A percentile compares a stretch with the other conserved stretches of the same genome.
phyloP scores from a whole-genome alignment of 1,140 invertebrate species.

The Globodera rostochiensis region DNA sequence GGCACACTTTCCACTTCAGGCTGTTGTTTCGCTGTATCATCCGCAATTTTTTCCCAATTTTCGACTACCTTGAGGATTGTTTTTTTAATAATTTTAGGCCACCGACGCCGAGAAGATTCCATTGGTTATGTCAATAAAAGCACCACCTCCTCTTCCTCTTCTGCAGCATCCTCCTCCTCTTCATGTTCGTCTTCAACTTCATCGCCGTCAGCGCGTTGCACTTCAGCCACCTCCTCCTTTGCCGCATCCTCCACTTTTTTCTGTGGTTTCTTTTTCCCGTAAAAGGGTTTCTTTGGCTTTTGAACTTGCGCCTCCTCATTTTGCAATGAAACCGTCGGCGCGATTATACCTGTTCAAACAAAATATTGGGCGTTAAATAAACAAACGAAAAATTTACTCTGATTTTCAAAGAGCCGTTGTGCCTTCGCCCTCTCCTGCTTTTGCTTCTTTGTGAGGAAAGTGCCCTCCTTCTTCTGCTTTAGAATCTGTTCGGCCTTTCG shows the following conservation, averaged over 20 bases:
- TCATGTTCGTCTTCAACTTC: slow-evolving; percentile 9
- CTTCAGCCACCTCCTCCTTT: neutral
- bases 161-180: slow-evolving; percentile 19
- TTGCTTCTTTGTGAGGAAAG: slow-evolving; percentile 56
- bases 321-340: slow-evolving; percentile 1
- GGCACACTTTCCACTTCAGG: slow-evolving; percentile 11
- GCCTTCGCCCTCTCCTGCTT: slow-evolving; percentile 31
- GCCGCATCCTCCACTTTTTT: slow-evolving; percentile 37
- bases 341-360: slow-evolving; percentile 29
- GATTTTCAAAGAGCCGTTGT: slow-evolving; percentile 33
- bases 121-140: neutral
- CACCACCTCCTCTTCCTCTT: slow-evolving; percentile 30
- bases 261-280: slow-evolving; percentile 52
- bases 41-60: slow-evolving; percentile 50
- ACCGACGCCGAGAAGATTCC: too few species aligned
- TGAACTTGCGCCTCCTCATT: slow-evolving; percentile 12
- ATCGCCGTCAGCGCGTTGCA: slow-evolving; percentile 8
- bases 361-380: neutral
- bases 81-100: too few species aligned
- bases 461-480: slow-evolving; percentile 62
- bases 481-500: slow-evolving; percentile 53
- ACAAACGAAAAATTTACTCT: slow-evolving; percentile 45
- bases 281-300: slow-evolving; percentile 49
- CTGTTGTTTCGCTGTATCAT: slow-evolving; percentile 11
- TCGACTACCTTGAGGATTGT: slow-evolving; percentile 42